Base-by-base conservation (phyloP, 2,888 invertebrate genomes). In the Aplocera efformata region DNA sequence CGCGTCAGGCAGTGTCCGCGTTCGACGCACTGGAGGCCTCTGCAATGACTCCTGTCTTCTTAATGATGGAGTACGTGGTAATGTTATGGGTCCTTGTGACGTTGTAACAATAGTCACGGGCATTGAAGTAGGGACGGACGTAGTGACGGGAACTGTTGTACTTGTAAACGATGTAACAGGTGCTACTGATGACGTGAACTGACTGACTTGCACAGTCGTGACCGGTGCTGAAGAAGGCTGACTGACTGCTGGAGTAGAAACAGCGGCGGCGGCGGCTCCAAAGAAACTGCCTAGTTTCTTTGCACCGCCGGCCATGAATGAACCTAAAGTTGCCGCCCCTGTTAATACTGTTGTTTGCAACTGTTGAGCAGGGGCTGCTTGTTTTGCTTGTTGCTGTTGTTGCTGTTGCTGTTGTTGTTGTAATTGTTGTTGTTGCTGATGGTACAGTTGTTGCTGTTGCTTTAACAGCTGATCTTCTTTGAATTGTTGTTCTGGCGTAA, bases 41-140 rank as follows among this genome's bases (percentile, higher is more conserved):
- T 88, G 85, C 63, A 88, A 83, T n/a, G 88, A 86, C 66, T 88
- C 88, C 57, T 88, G 88, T 73, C 88, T 78, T 68, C 73, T 76
- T 33, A 88, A 56, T 42, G 83, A 83, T 21, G 86, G 84, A 61
- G 82, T 82, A 47, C 82, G 69, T 7, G 82, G 88, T 72, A 85
- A 69, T 24, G 74, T 62, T 47, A 70, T 60, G 22, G 79, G 69
- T 25, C 80, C 67, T 50, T 82, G 72, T 37, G 49, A 38, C 6
- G 82, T 77, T 8, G 79, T 74, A 31, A 73, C 79, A 42, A 67
- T 65, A 43, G 81, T 63, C 49, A 74, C 72, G 62, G 82, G 71
- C 62, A 78, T 69, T 65, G 78, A 56, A 45, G 81, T 72, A 48
- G 67, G 67, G 79, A 86, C 78, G 79, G 83, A 82, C 63, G 81